phyloP scores from a whole-genome alignment of 37 sponge, comb jelly and placozoan genomes.

The Spongia lamella region DNA sequence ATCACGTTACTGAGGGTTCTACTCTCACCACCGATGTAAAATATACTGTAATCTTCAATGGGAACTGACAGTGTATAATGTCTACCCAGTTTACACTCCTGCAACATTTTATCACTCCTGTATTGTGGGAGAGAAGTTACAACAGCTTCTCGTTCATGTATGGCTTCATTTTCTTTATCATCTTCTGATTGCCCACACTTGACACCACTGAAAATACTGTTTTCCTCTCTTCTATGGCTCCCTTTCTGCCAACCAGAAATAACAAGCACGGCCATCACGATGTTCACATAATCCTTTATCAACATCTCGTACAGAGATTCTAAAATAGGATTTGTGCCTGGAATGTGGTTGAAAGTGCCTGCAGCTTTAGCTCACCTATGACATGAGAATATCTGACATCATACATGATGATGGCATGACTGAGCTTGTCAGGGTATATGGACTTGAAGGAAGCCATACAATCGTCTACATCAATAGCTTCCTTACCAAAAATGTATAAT shows the following conservation, averaged over 20 bases:
- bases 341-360: too few relatives aligned
- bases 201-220: too few relatives aligned
- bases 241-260: not conserved
- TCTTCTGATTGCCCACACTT: too few relatives aligned
- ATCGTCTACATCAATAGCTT: conserved; percentile 47
- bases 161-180: too few relatives aligned
- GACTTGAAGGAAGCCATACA: conserved; percentile 49
- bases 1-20: conserved; percentile 72
- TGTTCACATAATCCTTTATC: not conserved
- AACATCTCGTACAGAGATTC: too few relatives aligned
- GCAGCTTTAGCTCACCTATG: conserved; percentile 45
- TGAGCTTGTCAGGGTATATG: conserved; percentile 18
- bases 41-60: conserved; percentile 65
- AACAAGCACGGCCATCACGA: too few relatives aligned
- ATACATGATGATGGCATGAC: conserved; percentile 56
- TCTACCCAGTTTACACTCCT: conserved; percentile 45
- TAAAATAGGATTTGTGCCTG: too few relatives aligned
- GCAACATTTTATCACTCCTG: too few relatives aligned
- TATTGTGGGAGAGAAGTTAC: too few relatives aligned
- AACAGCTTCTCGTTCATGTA: too few relatives aligned
- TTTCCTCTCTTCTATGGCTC: not conserved
- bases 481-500: conserved; percentile 77
- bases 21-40: conserved; percentile 81
- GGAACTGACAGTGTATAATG: conserved; percentile 39
- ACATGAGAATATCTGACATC: conserved; percentile 62